Evolutionary conservation across 2,888 invertebrate species (phyloP).

Genomic region (Cryptocephalus primarius): DNA sequence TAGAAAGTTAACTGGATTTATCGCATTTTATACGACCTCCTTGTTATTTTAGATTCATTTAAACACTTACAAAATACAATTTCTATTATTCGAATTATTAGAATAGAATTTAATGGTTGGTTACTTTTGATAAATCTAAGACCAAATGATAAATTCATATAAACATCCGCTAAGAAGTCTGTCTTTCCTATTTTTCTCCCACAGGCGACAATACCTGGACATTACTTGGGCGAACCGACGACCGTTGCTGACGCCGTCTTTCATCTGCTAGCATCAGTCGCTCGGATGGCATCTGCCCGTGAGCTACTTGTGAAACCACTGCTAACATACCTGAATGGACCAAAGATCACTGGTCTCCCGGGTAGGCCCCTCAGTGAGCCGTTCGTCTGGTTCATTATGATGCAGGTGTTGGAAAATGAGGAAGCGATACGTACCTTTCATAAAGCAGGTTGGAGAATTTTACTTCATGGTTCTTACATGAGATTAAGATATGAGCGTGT

Average conservation of each 20-base stretch:
- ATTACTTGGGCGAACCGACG: conserved; percentile 48
- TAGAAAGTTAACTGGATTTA: background rate
- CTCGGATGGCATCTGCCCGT: conserved; percentile 64
- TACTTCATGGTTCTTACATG: too few relatives aligned
- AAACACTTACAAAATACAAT: too few relatives aligned
- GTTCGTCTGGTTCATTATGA: conserved; percentile 71
- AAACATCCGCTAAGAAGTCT: too few relatives aligned
- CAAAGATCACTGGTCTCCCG: conserved; percentile 14
- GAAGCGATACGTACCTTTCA: conserved; percentile 65
- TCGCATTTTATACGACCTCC: background rate
- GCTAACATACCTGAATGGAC: conserved; percentile 49
- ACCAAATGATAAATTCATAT: too few relatives aligned
- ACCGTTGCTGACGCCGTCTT: conserved; percentile 83
- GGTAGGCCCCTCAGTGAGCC: conserved; percentile 67
- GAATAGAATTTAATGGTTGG: too few relatives aligned
- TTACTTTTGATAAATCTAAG: too few relatives aligned
- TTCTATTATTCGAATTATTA: too few relatives aligned
- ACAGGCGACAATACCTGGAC: too few relatives aligned
- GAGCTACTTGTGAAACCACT: conserved; percentile 68
- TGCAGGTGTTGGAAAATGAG: conserved; percentile 67
- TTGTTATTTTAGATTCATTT: background rate
- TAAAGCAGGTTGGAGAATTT: conserved; percentile 42
- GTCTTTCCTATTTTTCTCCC: too few relatives aligned
- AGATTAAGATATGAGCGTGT: too few relatives aligned
- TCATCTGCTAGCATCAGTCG: conserved; percentile 66